Evolutionary conservation across 2,113 vertebrate species (phyloP), one percentile per base, ranked within the genome.

Genomic region (Zootoca vivipara): DNA sequence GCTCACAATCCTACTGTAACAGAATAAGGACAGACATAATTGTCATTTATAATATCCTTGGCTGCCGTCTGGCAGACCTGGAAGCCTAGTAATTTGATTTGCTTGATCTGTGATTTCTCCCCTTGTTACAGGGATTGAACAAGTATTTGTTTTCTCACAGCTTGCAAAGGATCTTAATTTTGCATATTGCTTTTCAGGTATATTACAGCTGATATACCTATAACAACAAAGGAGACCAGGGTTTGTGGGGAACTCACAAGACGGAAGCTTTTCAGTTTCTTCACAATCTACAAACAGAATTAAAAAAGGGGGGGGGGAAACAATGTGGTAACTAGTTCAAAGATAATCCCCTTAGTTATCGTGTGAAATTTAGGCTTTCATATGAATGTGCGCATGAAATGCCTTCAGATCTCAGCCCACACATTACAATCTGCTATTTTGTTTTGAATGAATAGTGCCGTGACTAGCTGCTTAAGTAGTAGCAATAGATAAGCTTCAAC

Each of bases 381-480:
- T 88, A 42, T 92, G 93, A 94, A 86, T 87, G 73, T 82, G 75
- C 88, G 89, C 22, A 42, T 75, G 85, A 91, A 93, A 86, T 89
- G 82, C 85, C 81, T 95, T 95, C 91, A 91, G 94, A 94, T 95
- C 92, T 90, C 91, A 93, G 70, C 89, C 95, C 85, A 73, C 93
- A 91, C 30, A 22, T 70, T 92, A 88, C 92, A 95, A 75, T 93
- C 91, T 95, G 87, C 92, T 95, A 20, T 93, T 95, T 95, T 95
- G 93, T 94, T 95, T 93, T 95, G 90, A 94, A 92, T 92, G 85
- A 95, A 89, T 93, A 33, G 79, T 82, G 85, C 95, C 85, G 73
- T 93, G 94, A 94, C 92, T 94, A n/a, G 93, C 94, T 93, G 87
- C 92, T 96, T 93, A 93, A 96, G 90, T 90, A 90, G 87, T 67